phyloP scores from a whole-genome alignment of 2,113 vertebrate genomes.

The Plecotus auritus region DNA sequence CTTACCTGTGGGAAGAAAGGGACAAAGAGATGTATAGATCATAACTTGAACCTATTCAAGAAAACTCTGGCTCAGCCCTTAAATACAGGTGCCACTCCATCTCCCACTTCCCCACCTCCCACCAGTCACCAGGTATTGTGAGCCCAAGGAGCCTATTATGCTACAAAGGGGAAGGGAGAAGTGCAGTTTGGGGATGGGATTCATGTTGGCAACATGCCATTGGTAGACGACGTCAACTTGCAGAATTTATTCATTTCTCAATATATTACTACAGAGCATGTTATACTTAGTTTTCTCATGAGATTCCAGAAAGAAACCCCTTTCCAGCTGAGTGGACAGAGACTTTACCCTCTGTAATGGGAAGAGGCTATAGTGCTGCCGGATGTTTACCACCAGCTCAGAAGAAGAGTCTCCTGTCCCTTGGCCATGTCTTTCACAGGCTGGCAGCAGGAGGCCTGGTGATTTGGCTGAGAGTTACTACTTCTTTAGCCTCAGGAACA shows the following conservation, averaged over 20 bases:
- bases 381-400: neutral
- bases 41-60: neutral
- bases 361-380: neutral
- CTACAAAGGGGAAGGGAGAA: neutral
- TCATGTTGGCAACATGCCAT: neutral
- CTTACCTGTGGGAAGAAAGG: neutral
- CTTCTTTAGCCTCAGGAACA: neutral
- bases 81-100: neutral
- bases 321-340: neutral
- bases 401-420: neutral
- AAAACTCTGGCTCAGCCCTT: neutral
- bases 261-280: neutral
- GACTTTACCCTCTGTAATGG: neutral
- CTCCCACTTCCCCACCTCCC: neutral
- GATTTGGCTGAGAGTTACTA: neutral
- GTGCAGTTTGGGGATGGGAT: neutral
- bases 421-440: neutral
- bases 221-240: neutral
- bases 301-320: neutral
- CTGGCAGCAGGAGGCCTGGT: neutral
- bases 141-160: neutral
- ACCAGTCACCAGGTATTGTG: neutral
- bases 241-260: conserved; percentile 10
- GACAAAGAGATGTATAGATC: neutral
- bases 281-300: neutral